Evolutionary conservation across 2,113 vertebrate genomes (phyloP), one percentile per base, ranked within the genome.

Genomic region (Proteles cristata): DNA sequence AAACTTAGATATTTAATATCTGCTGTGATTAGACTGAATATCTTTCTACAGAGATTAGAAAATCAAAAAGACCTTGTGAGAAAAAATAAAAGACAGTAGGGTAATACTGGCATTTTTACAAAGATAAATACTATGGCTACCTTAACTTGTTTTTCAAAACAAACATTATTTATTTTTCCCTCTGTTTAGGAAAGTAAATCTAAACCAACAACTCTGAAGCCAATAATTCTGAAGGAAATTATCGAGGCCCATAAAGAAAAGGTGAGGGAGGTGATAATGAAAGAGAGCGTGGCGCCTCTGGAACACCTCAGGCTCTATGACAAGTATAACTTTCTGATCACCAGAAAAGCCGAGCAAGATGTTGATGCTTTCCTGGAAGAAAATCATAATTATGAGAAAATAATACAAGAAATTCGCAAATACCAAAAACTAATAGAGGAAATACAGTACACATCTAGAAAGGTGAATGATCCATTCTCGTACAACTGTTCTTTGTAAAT

Each of bases 371-470:
- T 99, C 97, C 98, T 99, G 55, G 61, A 79, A 14, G 98, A 99
- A 95, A 97, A 98, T 55, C 99, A 98, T 87, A 98, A 96, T 68
- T 99, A 99, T 92, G 98, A 99, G 88, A 99, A 98, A 93, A 98
- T 99, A 76, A 98, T 99, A 98, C 97, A 28, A 1, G 99, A 99
- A 98, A 98, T 99, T 73, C 81, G 90, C 4, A 99, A 98, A 93
- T 99, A 99, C 96, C 98, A 99, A 97, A 86, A 98, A n/a, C 98
- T 99, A 31, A 97, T 98, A 12, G 98, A 99, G 28, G 99, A 99
- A 97, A 99, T 99, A 96, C 98, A 98, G 97, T 99, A 98, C 68
- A 98, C 97, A 8, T 98, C 98, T 73, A 97, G 87, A 97, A 99
- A 99, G 99, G 99, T 99, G 98, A 96, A 79, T 43, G 23, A 31